Evolutionary conservation across 2,113 vertebrate species (phyloP).

Genomic region (Otolemur garnettii): DNA sequence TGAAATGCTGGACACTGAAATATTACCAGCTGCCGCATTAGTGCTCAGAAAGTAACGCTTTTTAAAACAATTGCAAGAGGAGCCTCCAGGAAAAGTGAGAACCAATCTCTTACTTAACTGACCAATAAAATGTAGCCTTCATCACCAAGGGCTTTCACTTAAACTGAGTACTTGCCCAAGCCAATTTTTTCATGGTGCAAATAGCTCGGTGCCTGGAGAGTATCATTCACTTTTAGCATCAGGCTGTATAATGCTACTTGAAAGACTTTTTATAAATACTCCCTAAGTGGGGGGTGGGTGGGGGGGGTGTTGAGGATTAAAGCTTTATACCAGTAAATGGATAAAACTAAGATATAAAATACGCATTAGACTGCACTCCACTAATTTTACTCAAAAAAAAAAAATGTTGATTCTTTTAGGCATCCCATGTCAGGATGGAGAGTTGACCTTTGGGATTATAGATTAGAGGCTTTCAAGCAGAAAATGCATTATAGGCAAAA

Average conservation of each 20-base stretch:
- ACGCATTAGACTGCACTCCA: constrained; percentile 32
- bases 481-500: constrained; percentile 44
- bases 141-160: neutral
- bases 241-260: constrained; percentile 38
- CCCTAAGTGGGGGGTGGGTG: neutral
- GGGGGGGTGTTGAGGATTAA: constrained; percentile 49
- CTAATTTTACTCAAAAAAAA: constrained; percentile 55
- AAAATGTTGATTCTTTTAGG: constrained; percentile 57
- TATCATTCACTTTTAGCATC: neutral
- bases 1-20: constrained; percentile 60
- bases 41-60: constrained; percentile 37
- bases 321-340: constrained; percentile 5
- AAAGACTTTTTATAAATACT: constrained; percentile 40
- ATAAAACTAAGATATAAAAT: constrained; percentile 77
- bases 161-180: neutral
- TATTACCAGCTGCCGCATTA: constrained; percentile 31
- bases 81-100: constrained; percentile 34
- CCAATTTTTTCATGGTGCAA: neutral
- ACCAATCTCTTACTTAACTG: neutral
- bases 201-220: constrained; percentile 29
- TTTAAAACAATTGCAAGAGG: constrained; percentile 50
- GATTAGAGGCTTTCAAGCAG: constrained; percentile 59
- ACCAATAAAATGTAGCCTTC: neutral
- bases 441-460: constrained; percentile 52
- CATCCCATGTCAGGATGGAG: constrained; percentile 16